Conservation (phyloP, 2,888 invertebrate species). For the Hyles lineata region DNA sequence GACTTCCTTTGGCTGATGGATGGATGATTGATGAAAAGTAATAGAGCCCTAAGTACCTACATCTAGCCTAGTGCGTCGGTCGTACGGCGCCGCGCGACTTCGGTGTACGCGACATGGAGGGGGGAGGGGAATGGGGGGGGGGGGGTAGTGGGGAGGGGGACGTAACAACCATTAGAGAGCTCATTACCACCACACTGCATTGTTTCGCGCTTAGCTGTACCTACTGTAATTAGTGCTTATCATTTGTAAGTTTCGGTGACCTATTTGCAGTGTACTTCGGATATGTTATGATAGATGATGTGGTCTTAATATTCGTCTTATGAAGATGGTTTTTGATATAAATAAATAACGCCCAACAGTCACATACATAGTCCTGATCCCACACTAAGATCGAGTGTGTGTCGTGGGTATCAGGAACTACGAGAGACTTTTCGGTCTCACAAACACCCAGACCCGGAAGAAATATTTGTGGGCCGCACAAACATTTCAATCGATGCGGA, state of each 20-base stretch:
- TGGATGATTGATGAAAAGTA: no score
- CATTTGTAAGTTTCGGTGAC: background rate
- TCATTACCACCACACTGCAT: constrained; percentile 20
- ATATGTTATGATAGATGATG: background rate
- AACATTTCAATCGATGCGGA: no score
- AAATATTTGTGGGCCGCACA: no score
- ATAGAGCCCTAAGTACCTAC: background rate
- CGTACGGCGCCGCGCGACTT: background rate
- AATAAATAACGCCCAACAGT: no score
- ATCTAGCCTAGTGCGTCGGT: background rate
- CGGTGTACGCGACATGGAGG: no score
- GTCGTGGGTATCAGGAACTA: no score
- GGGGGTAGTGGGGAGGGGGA: background rate
- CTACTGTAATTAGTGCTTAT: constrained; percentile 7
- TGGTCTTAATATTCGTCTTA: background rate
- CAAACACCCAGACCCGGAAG: no score
- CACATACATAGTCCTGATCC: no score
- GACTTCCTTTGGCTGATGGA: background rate
- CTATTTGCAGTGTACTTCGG: background rate
- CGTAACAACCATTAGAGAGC: constrained; percentile 13
- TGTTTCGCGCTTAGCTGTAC: constrained; percentile 3
- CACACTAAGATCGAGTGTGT: no score
- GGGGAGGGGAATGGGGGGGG: background rate
- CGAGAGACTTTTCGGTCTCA: no score
- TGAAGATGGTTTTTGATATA: background rate